Evolutionary conservation across 2,888 invertebrate species (phyloP), one percentile per base, ranked within the genome.

Genomic region (Suillia variegata): DNA sequence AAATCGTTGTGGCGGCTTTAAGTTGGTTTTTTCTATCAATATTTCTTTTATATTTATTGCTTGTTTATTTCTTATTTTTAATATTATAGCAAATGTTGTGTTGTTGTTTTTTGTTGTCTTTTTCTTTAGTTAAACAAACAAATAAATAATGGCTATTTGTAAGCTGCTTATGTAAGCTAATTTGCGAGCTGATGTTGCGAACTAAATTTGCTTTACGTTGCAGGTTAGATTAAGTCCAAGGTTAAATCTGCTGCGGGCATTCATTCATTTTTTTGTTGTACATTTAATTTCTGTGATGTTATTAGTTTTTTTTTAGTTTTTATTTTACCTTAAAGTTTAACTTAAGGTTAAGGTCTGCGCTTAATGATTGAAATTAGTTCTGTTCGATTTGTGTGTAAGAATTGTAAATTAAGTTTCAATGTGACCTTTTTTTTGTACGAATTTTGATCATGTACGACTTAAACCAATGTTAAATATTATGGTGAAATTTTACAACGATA

Each of bases 41-140:
- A n/a, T n/a, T n/a, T n/a, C n/a, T n/a, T n/a, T n/a, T n/a, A n/a
- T n/a, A n/a, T n/a, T n/a, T n/a, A n/a, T n/a, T n/a, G n/a, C n/a
- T n/a, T n/a, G n/a, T n/a, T n/a, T n/a, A n/a, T n/a, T 26, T 55
- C 45, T 48, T 48, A 20, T 48, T 15, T 48, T 13, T 48, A 50
- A 33, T 4, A 48, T 49, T n/a, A n/a, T n/a, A n/a, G n/a, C n/a
- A 21, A 20, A 56, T 38, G 47, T 54, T 26, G 6, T 52, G 56
- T 60, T 52, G 55, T 33, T 58, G 60, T 57, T 59, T n/a, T 61
- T 54, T 42, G 54, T 62, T 56, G 61, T 58, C 59, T 70, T 71
- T 70, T 64, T 73, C 71, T 70, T 71, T 71, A 73, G 71, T 69
- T 71, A 71, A 73, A 71, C 70, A 71, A 70, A 73, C 59, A 61